Percentiles rank a stretch among this genome's conserved stretches.
Evolutionary conservation across 2,888 invertebrate genomes (phyloP).

Genomic region (Cremastinae sp.): DNA sequence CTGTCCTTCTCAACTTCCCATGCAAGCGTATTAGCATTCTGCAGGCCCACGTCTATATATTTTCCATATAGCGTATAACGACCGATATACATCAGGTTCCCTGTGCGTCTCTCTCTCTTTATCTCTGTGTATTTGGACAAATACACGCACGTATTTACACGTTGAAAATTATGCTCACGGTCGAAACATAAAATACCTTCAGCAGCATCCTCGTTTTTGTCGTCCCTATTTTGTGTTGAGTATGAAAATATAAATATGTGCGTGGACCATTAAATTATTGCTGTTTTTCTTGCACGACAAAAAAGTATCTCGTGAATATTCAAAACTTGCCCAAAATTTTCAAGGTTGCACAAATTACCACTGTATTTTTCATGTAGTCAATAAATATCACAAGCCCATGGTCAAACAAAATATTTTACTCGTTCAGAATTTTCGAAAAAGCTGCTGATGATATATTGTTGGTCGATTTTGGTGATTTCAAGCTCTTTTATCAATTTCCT

Average conservation of each 20-base stretch:
- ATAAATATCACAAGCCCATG: no score
- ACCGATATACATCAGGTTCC: slow-evolving; percentile 1
- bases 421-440: no score
- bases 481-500: no score
- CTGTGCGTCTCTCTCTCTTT: not conserved
- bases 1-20: slow-evolving; percentile 12
- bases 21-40: slow-evolving; percentile 27
- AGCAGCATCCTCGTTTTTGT: not conserved
- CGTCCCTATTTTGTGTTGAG: not conserved
- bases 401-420: no score
- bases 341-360: no score
- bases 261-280: not conserved
- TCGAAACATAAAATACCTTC: slow-evolving; percentile 23
- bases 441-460: no score
- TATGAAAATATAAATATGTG: not conserved
- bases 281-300: not conserved
- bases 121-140: not conserved
- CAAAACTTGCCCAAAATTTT: no score
- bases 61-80: slow-evolving; percentile 9
- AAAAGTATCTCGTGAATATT: no score
- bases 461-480: no score
- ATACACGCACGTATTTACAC: slow-evolving; percentile 14
- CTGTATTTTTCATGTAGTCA: no score
- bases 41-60: slow-evolving; percentile 14
- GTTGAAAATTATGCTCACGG: slow-evolving; percentile 2